phyloP scores from a whole-genome alignment of 1,140 invertebrate genomes.

The Ceratina calcarata region DNA sequence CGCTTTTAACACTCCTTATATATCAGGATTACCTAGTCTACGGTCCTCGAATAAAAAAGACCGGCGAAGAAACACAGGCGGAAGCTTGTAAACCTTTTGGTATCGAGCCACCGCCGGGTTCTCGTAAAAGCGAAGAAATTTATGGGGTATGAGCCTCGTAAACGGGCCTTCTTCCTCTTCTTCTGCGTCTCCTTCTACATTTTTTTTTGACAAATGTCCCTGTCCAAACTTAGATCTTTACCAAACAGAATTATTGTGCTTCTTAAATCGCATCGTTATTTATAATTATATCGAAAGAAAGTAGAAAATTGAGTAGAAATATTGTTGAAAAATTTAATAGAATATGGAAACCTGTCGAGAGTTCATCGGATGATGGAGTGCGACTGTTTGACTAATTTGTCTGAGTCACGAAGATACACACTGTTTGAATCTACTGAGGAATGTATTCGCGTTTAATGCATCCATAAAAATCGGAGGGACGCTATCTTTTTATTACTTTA shows the following conservation, averaged over 20 bases:
- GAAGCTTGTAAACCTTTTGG: slow-evolving; percentile 7
- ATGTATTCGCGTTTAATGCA: slow-evolving; percentile 31
- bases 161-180: neutral
- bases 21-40: slow-evolving; percentile 23
- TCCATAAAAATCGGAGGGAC: slow-evolving; percentile 11
- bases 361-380: neutral
- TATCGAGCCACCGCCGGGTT: neutral
- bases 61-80: neutral
- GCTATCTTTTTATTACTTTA: slow-evolving; percentile 25
- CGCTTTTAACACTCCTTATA: slow-evolving; percentile 7
- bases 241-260: neutral
- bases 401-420: neutral
- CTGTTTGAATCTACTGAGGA: neutral
- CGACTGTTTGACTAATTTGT: slow-evolving; percentile 23
- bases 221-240: neutral
- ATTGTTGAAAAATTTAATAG: neutral
- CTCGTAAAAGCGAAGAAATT: slow-evolving; percentile 4
- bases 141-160: neutral
- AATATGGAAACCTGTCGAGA: neutral
- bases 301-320: too few species aligned
- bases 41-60: neutral
- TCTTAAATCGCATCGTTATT: neutral
- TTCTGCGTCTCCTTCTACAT: too few species aligned
- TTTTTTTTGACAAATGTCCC: neutral
- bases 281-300: neutral